phyloP scores from a whole-genome alignment of 2,797 vertebrate genomes.

The Acropternis orthonyx region DNA sequence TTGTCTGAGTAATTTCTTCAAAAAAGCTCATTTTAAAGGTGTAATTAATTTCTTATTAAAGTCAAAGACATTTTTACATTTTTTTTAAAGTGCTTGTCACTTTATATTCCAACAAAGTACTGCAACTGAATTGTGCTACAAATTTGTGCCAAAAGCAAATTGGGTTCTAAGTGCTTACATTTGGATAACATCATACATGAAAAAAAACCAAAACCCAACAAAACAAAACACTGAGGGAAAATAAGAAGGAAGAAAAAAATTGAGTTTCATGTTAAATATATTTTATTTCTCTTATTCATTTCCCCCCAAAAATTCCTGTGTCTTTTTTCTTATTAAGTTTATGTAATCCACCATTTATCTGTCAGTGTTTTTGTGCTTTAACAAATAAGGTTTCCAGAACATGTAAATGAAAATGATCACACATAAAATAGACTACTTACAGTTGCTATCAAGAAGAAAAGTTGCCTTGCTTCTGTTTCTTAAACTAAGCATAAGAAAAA shows the following conservation, averaged over 20 bases:
- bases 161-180: neutral
- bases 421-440: neutral
- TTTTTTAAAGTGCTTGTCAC: neutral
- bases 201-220: neutral
- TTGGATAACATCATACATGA: neutral
- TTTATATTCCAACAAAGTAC: neutral
- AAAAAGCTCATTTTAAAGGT: neutral
- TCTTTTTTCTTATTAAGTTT: neutral
- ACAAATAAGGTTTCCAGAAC: neutral
- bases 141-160: neutral
- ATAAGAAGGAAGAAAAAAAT: neutral
- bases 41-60: neutral
- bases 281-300: neutral
- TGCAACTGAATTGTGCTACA: neutral
- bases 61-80: neutral
- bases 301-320: neutral
- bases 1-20: neutral
- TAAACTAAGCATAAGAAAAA: neutral
- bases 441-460: neutral
- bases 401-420: neutral
- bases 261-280: neutral
- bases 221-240: neutral
- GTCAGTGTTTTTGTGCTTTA: neutral
- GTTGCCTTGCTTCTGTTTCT: neutral
- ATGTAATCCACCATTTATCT: neutral